These are phyloP conservation scores for Montipora capricornis DNA, from an alignment of 64 coral and sea anemone genomes.

Conservation along the genomic window DNA sequence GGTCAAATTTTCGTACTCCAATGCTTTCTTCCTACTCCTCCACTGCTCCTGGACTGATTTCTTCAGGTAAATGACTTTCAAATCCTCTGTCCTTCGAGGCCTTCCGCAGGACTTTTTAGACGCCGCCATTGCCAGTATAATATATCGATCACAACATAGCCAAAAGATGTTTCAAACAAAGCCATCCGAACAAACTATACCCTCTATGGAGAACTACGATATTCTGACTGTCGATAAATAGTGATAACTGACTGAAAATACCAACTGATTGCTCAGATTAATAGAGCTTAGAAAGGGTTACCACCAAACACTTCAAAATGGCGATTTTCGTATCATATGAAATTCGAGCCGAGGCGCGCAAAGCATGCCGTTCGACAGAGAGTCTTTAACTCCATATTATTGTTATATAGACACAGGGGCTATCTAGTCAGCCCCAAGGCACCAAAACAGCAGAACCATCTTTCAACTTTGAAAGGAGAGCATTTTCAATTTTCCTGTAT, in stretches of 20 bases:
- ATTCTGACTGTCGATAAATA: background rate
- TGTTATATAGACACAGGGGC: too few relatives aligned
- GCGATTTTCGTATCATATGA: background rate
- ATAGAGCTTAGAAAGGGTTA: background rate
- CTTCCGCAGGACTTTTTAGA: background rate
- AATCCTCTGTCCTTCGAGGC: background rate
- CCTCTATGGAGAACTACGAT: background rate
- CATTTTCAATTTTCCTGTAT: constrained; percentile 7
- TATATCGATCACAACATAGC: background rate
- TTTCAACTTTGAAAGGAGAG: constrained; percentile 6
- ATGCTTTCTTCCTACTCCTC: background rate
- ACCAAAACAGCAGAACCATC: background rate
- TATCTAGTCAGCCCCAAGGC: too few relatives aligned
- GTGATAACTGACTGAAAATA: background rate
- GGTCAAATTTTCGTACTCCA: background rate
- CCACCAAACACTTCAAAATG: background rate
- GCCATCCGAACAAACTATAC: background rate
- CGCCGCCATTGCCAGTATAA: background rate
- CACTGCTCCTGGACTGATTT: background rate
- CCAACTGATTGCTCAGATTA: background rate
- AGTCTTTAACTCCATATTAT: background rate
- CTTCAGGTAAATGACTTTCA: background rate
- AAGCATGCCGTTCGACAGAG: background rate
- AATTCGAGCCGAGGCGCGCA: constrained; percentile 21
- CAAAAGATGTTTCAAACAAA: background rate